A percentile compares a stretch with the other conserved stretches of the same genome.
These are phyloP conservation scores for Umimayanthus chanpuru DNA, from an alignment of 92 coral and sea anemone species.

Conservation along the genomic window DNA sequence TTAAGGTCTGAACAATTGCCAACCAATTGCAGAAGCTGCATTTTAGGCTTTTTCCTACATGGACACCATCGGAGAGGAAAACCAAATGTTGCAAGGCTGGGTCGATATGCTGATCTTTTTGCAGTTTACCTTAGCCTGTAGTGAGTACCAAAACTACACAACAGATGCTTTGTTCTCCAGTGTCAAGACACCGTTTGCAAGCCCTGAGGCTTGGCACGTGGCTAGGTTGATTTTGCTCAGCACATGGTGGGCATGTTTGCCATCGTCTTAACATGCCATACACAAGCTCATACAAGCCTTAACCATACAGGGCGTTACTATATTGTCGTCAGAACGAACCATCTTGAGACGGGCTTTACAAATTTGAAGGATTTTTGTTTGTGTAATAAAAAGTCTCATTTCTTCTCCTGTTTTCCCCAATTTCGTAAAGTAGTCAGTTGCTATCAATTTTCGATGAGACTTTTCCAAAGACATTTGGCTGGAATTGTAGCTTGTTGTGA, in stretches of 20 bases:
- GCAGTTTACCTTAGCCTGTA: slow-evolving; percentile 51
- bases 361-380: slow-evolving; percentile 45
- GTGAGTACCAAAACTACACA: neutral
- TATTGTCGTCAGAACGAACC: no score
- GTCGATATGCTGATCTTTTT: slow-evolving; percentile 34
- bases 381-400: slow-evolving; percentile 39
- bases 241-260: slow-evolving; percentile 28
- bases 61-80: slow-evolving; percentile 58
- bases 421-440: slow-evolving; percentile 46
- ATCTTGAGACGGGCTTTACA: slow-evolving; percentile 45
- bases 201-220: slow-evolving; percentile 56
- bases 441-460: no score
- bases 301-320: no score
- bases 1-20: no score
- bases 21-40: slow-evolving; percentile 60
- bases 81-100: slow-evolving; percentile 33
- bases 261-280: slow-evolving; percentile 32
- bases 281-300: slow-evolving; percentile 30
- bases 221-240: slow-evolving; percentile 50
- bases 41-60: slow-evolving; percentile 63
- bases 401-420: slow-evolving; percentile 58
- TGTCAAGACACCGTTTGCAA: slow-evolving; percentile 47
- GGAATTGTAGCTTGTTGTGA: no score
- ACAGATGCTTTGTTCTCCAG: slow-evolving; percentile 25
- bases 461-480: no score